Base-by-base conservation (phyloP, 1,140 invertebrate genomes). In the Drosophila sechellia region DNA sequence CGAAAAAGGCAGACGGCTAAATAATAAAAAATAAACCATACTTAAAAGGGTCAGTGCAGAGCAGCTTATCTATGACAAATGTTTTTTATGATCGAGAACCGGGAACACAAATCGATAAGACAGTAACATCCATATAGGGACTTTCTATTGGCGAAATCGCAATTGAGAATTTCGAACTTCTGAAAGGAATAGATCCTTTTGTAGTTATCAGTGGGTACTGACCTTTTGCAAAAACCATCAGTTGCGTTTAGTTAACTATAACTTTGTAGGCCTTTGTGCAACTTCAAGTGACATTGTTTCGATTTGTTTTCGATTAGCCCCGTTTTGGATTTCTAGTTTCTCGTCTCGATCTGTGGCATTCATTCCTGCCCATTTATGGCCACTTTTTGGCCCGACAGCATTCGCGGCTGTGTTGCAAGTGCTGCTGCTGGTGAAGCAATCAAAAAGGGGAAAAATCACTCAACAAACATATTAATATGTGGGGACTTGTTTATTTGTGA, bases 341-440 rank as follows among this genome's bases (percentile, higher is more conserved):
- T 66, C 43, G 58, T 64, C 61, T 64, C 11, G 27, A 52, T 60
- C 15, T 10, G 13, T 20, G 25, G 65, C 39, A 69, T 70, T 56
- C 52, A 69, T 71, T 57, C 65, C 66, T 45, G 35, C 17, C 66
- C 68, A n/a, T 71, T 49, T 57, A 71, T 70, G 65, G 55, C 6
- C 56, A 43, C 54, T 17, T 56, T 56, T 56, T 45, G 40, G 40
- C 39, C 37, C 50, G 17, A 35, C 34, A n/a, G 55, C 20, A 40
- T 10, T 25, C 2, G 53, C 11, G 12, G 22, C 5, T n/a, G 37
- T 37, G 31, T 37, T 25, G 61, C 55, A 27, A 63, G 40, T 34
- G 12, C 22, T 22, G 12, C 22, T 22, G 20, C 2, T 11, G 27
- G 4, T 60, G 20, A 35, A 5, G 53, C 58, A n/a, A 56, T 5